Evolutionary conservation across 2,113 vertebrate genomes (phyloP), one percentile per base, ranked within the genome.

Genomic region (Semicossyphus pulcher): DNA sequence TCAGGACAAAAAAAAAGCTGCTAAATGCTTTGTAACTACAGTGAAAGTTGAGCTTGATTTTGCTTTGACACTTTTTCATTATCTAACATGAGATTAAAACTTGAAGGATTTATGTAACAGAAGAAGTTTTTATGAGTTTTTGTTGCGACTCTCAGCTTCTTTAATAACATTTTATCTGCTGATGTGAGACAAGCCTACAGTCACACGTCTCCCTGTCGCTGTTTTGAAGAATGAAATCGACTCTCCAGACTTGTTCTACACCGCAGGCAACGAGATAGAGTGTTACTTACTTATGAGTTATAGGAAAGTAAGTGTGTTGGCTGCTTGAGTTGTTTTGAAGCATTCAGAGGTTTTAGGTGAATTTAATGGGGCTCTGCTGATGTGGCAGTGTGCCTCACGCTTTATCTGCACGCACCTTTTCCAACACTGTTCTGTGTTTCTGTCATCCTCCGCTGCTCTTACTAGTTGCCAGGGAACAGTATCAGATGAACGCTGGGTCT

Each of bases 401-500:
- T 67, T 23, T 51, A 80, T 84, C 59, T 66, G 52, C 26, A 39
- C 6, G 10, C 56, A 74, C 64, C 56, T 84, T 72, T 83, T 83
- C 49, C 53, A 7, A 41, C 78, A 78, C 84, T 65, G 65, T 80
- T 49, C 31, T 59, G 7, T 32, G 60, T 82, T 66, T 66, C 65
- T 52, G 59, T 85, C 61, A 51, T 59, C 71, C 62, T 68, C 61
- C 16, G 37, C 68, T 66, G 73, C 25, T 72, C 47, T 78, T 76
- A 41, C 41, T 36, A 58, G 93, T 94, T 93, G 89, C 93, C 89
- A 86, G 81, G 93, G 63, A 92, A 91, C 89, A 18, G 79, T 88
- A 89, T 92, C 88, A 89, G 91, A 93, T 86, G 81, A 92, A 87
- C 58, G 74, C 85, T 60, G 73, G 63, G 66, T 83, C 83, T 92